Evolutionary conservation across 2,797 vertebrate genomes (phyloP).

Genomic region (Potorous gilbertii): DNA sequence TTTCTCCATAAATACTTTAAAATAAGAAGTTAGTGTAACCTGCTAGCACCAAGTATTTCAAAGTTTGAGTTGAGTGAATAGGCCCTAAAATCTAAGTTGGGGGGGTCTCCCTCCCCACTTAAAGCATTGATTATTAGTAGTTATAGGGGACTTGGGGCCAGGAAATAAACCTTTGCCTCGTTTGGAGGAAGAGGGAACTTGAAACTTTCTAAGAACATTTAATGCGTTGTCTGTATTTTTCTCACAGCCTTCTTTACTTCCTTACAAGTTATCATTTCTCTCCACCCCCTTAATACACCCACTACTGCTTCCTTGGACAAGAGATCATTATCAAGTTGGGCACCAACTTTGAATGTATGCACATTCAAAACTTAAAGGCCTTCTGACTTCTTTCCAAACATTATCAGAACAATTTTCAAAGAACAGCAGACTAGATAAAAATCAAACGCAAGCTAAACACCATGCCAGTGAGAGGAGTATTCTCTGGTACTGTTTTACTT

Average conservation of each 20-base stretch:
- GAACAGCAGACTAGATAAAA: slow-evolving; percentile 3
- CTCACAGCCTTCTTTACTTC: slow-evolving; percentile 2
- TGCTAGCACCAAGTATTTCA: slow-evolving; percentile 17
- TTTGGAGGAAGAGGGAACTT: slow-evolving; percentile 48
- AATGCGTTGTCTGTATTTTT: slow-evolving; percentile 51
- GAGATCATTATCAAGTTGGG: background rate
- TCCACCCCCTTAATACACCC: slow-evolving; percentile 29
- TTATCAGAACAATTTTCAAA: slow-evolving; percentile 44
- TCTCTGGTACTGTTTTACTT: background rate
- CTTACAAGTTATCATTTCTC: slow-evolving; percentile 53
- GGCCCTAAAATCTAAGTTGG: background rate
- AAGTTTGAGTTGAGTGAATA: slow-evolving; percentile 10
- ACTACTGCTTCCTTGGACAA: background rate
- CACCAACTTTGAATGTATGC: background rate
- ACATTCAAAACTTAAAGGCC: background rate
- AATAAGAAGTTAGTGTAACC: slow-evolving; percentile 43
- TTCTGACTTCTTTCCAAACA: slow-evolving; percentile 24
- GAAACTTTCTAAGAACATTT: slow-evolving; percentile 23
- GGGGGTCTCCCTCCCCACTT: background rate
- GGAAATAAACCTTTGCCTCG: slow-evolving; percentile 46
- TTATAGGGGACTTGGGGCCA: background rate
- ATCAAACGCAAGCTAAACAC: background rate
- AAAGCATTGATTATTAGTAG: slow-evolving; percentile 12
- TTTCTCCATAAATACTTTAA: slow-evolving; percentile 36
- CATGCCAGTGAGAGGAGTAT: background rate